phyloP scores from a whole-genome alignment of 92 coral and sea anemone genomes.

The Umimayanthus chanpuru region DNA sequence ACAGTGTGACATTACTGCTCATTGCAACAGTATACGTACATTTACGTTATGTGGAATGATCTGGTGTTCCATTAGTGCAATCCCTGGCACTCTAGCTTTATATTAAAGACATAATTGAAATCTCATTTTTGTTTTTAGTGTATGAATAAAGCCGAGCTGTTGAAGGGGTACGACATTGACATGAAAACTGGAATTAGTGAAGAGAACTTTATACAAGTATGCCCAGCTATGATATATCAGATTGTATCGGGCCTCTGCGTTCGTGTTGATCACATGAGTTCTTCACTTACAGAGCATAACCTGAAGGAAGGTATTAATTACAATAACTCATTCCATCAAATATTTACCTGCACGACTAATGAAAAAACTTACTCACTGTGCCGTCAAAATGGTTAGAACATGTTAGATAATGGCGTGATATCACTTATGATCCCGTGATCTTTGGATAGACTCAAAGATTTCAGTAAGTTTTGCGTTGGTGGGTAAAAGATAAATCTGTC shows the following conservation, averaged over 20 bases:
- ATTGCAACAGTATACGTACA: no score
- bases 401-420: no score
- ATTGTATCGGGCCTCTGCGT: constrained; percentile 17
- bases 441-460: no score
- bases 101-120: no score
- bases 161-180: constrained; percentile 1
- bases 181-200: constrained; percentile 1
- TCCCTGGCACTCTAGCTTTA: background rate
- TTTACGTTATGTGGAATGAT: no score
- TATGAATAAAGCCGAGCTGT: background rate
- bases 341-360: background rate
- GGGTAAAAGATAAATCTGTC: no score
- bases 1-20: no score
- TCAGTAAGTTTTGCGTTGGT: no score
- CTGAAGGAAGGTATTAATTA: constrained; percentile 25
- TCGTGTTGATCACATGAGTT: background rate
- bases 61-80: background rate
- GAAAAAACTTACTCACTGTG: background rate
- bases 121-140: constrained; percentile 3
- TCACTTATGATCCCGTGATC: no score
- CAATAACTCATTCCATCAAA: background rate
- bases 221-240: constrained; percentile 38
- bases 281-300: background rate
- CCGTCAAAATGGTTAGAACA: no score
- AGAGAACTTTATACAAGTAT: constrained; percentile 18